Evolutionary conservation across 2,113 vertebrate species (phyloP).

Genomic region (Scomber japonicus): DNA sequence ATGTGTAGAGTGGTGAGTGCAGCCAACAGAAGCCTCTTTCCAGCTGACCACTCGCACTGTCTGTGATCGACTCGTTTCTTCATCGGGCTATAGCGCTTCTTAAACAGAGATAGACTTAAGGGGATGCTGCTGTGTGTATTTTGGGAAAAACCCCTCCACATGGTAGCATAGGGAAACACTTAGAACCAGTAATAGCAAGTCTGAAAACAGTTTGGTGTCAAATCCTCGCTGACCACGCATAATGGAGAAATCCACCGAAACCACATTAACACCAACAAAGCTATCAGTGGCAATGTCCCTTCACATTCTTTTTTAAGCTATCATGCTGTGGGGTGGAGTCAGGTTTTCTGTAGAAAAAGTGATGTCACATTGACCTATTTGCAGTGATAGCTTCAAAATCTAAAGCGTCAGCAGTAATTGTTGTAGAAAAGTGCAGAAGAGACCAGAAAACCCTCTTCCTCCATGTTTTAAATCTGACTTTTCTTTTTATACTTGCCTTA

Average conservation of each 20-base stretch:
- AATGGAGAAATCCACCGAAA: slow-evolving; percentile 14
- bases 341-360: background rate
- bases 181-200: slow-evolving; percentile 9
- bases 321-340: background rate
- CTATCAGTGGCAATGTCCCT: background rate
- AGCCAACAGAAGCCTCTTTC: slow-evolving; percentile 26
- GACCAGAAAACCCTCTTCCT: background rate
- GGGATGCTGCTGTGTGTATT: slow-evolving; percentile 21
- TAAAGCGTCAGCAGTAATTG: background rate
- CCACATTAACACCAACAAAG: slow-evolving; percentile 2
- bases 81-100: background rate
- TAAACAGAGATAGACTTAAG: slow-evolving; percentile 19
- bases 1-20: background rate
- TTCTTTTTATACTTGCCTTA: no score
- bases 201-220: slow-evolving; percentile 31
- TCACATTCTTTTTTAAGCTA: background rate
- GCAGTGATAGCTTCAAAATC: background rate
- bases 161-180: slow-evolving; percentile 20
- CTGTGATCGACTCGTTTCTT: slow-evolving; percentile 5
- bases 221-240: slow-evolving; percentile 32
- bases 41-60: slow-evolving; percentile 25
- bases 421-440: background rate
- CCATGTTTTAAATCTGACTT: no score
- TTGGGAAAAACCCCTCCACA: slow-evolving; percentile 4
- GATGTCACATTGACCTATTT: slow-evolving; percentile 34